Evolutionary conservation across 2,888 invertebrate genomes (phyloP).

Genomic region (Netelia virgata): DNA sequence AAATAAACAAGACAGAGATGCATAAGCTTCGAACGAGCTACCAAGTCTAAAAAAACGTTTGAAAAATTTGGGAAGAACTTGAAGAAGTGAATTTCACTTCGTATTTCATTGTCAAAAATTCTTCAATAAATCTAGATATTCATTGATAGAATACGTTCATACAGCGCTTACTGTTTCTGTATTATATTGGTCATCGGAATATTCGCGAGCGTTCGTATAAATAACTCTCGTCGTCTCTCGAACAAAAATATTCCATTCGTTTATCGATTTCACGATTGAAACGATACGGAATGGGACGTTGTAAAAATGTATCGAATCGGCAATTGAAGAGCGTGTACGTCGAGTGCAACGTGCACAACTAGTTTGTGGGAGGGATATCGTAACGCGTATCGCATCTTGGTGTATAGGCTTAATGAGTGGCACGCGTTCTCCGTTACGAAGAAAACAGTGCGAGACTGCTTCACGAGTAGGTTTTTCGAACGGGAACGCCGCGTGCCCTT

Average conservation of each 20-base stretch:
- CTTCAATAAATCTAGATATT: background rate
- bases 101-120: background rate
- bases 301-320: background rate
- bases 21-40: background rate
- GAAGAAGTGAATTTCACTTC: background rate
- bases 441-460: slow-evolving; percentile 45
- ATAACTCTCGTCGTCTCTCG: background rate
- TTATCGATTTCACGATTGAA: background rate
- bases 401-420: slow-evolving; percentile 82
- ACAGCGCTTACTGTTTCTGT: background rate
- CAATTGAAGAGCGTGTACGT: slow-evolving; percentile 43
- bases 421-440: slow-evolving; percentile 77
- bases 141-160: background rate
- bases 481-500: slow-evolving; percentile 62
- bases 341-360: slow-evolving; percentile 3
- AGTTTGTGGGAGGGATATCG: slow-evolving; percentile 27
- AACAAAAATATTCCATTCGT: background rate
- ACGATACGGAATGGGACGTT: background rate
- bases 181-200: background rate
- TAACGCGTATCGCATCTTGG: slow-evolving; percentile 77
- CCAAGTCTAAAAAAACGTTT: background rate
- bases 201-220: background rate
- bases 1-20: too few species aligned
- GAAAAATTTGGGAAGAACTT: background rate
- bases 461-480: slow-evolving; percentile 40